A percentile compares a stretch with the other conserved stretches of the same genome.
Evolutionary conservation across 1,140 invertebrate genomes (phyloP).

Genomic region (Drosophila miranda): DNA sequence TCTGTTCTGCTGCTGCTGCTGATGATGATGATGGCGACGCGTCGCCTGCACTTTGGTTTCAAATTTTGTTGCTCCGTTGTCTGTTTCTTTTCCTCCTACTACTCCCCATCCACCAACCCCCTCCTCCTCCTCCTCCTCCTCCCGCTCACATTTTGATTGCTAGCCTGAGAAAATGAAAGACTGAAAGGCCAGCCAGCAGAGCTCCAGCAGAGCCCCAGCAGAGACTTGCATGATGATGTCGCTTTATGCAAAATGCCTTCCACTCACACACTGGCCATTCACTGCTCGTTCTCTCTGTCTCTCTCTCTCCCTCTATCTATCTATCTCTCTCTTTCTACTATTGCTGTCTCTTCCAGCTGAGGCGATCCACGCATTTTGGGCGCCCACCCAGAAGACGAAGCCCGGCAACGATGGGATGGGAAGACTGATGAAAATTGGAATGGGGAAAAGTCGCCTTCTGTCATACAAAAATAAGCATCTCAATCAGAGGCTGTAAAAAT

Average conservation of each 20-base stretch:
- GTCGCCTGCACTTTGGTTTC: conserved; percentile 66
- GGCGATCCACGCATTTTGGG: conserved; percentile 42
- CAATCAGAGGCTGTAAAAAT: too few relatives aligned
- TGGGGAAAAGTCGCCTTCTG: not conserved
- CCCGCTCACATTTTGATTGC: conserved; percentile 55
- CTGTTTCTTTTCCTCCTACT: conserved; percentile 6
- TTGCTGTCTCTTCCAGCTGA: conserved; percentile 4
- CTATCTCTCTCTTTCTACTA: conserved; percentile 4
- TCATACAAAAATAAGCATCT: too few relatives aligned
- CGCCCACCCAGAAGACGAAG: conserved; percentile 64
- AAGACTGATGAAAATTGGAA: conserved; percentile 2
- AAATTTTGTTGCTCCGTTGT: conserved; percentile 55
- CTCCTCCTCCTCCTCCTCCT: not conserved
- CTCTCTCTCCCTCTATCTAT: not conserved
- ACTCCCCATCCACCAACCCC: not conserved
- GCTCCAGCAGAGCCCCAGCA: not conserved
- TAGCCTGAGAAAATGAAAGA: conserved; percentile 69
- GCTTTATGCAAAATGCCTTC: conserved; percentile 67
- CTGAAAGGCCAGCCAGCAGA: conserved; percentile 24
- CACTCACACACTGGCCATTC: conserved; percentile 4
- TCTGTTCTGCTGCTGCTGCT: conserved; percentile 19
- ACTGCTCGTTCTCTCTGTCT: conserved; percentile 2
- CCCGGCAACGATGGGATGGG: conserved; percentile 14
- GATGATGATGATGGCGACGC: conserved; percentile 50
- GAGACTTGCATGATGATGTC: conserved; percentile 65